Percentiles rank a stretch among this genome's conserved stretches.
Conservation (phyloP, 2,113 vertebrate species). For the Zapus hudsonius region DNA sequence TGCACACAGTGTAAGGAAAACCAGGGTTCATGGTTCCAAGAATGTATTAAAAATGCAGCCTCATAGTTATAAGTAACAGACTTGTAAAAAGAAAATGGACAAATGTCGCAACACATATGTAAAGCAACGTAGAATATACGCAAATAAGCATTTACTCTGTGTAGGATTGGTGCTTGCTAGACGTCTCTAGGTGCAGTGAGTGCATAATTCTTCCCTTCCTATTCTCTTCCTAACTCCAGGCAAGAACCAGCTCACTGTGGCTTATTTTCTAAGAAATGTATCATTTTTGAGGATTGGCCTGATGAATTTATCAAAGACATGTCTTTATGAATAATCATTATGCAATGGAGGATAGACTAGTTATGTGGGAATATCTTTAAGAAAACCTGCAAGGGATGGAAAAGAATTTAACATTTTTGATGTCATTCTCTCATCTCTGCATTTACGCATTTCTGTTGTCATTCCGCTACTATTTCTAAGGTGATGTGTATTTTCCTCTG, state of each 20-base stretch:
- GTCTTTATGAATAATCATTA: neutral
- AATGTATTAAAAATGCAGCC: neutral
- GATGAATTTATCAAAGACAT: neutral
- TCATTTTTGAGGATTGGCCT: neutral
- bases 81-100: neutral
- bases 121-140: neutral
- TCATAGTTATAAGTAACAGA: neutral
- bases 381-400: neutral
- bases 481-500: too few relatives aligned
- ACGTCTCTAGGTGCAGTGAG: neutral
- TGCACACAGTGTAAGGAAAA: neutral
- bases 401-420: neutral
- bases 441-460: neutral
- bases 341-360: neutral
- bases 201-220: neutral
- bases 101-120: neutral
- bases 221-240: neutral
- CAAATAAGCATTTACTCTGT: neutral
- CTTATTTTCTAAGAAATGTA: neutral
- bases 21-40: neutral
- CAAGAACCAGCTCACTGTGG: neutral
- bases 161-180: neutral
- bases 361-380: neutral
- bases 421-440: neutral
- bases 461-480: neutral